These are phyloP conservation scores for Rhadina sibilatrix DNA, from an alignment of 2,113 vertebrate genomes.

Conservation along the genomic window DNA sequence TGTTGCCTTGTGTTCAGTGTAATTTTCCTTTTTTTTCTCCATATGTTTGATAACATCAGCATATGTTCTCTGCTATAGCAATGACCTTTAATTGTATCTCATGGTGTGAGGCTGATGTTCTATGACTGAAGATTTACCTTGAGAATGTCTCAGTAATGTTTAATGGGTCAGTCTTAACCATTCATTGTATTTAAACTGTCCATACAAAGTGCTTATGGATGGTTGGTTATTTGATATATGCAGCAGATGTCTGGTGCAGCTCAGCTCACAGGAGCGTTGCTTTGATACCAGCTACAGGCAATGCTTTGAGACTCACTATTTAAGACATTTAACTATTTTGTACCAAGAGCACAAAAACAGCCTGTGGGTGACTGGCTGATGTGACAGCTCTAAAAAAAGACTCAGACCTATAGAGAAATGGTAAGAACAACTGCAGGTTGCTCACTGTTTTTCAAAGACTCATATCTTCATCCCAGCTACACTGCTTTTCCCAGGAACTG, in stretches of 20 bases:
- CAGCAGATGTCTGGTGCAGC: conserved; percentile 6
- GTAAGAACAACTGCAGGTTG: neutral
- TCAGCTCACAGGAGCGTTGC: neutral
- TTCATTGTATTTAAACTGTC: conserved; percentile 35
- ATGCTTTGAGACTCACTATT: neutral
- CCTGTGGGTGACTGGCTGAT: neutral
- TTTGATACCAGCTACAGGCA: neutral
- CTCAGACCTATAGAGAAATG: neutral
- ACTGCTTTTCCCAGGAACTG: neutral
- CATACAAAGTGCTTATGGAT: conserved; percentile 22
- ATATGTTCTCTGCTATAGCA: conserved; percentile 8
- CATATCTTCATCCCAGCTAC: neutral
- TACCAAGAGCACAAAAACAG: neutral
- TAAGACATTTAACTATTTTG: neutral
- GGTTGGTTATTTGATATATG: conserved; percentile 22
- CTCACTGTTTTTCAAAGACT: neutral
- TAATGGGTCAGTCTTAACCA: conserved; percentile 37
- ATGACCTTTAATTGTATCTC: conserved; percentile 50
- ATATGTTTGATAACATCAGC: conserved; percentile 27
- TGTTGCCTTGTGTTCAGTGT: neutral
- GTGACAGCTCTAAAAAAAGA: neutral
- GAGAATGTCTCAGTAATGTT: conserved; percentile 41
- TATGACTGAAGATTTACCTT: conserved; percentile 52
- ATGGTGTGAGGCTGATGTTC: conserved; percentile 19
- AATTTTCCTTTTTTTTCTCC: neutral